Percentiles rank a stretch among this genome's conserved stretches.
Evolutionary conservation across 2,113 vertebrate species (phyloP).

Genomic region (Ageneiosus marmoratus): DNA sequence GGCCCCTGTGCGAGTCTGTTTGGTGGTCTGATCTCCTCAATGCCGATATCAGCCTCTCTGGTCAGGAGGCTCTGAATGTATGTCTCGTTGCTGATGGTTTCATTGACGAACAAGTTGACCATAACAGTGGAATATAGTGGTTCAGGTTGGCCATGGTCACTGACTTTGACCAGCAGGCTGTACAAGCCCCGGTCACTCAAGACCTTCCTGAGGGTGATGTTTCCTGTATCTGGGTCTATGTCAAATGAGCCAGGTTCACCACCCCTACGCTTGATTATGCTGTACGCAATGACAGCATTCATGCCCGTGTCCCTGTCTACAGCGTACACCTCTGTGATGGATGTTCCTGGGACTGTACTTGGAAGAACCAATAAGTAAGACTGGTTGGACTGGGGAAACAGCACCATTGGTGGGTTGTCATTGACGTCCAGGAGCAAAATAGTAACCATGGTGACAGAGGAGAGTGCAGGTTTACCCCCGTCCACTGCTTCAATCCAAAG

Average conservation of each 20-base stretch:
- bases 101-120: conserved; percentile 97
- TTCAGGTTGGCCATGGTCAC: conserved; percentile 93
- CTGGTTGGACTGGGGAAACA: conserved; percentile 97
- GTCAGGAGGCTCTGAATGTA: conserved; percentile 91
- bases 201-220: conserved; percentile 92
- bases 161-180: conserved; percentile 94
- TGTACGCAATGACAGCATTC: conserved; percentile 98
- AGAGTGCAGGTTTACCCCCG: conserved; percentile 89
- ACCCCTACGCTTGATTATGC: conserved; percentile 93
- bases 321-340: conserved; percentile 95
- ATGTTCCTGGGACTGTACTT: conserved; percentile 91
- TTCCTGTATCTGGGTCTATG: conserved; percentile 93
- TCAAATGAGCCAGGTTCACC: conserved; percentile 89
- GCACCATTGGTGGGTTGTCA: conserved; percentile 93
- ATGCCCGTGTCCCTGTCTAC: conserved; percentile 97
- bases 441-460: conserved; percentile 92
- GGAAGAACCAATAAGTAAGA: conserved; percentile 94
- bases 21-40: conserved; percentile 76
- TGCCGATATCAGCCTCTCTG: conserved; percentile 84
- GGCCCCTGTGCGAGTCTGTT: conserved; percentile 69
- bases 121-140: conserved; percentile 90
- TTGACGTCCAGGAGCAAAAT: conserved; percentile 95
- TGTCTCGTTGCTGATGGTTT: conserved; percentile 95
- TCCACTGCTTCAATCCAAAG: conserved; percentile 93
- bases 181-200: conserved; percentile 91